Conservation (phyloP, 2,113 vertebrate species). For the Pygoscelis adeliae region DNA sequence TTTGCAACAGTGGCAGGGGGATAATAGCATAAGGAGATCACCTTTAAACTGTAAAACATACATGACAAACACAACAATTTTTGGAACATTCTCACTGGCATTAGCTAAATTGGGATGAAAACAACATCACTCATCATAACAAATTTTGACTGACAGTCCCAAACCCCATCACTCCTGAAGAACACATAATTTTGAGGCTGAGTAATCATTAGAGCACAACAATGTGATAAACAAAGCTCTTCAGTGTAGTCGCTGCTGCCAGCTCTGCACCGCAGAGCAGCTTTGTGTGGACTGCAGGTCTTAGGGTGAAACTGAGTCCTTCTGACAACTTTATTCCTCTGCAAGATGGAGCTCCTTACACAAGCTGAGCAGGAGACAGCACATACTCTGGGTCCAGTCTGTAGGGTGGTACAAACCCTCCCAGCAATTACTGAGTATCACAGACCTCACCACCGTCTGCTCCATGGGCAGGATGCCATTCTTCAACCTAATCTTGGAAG, state of each 20-base stretch:
- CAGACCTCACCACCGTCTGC: background rate
- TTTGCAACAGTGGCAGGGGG: background rate
- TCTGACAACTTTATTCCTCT: background rate
- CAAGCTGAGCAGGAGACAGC: background rate
- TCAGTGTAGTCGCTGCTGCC: background rate
- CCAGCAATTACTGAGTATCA: background rate
- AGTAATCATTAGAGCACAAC: slow-evolving; percentile 31
- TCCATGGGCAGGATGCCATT: background rate
- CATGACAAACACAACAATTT: slow-evolving; percentile 23
- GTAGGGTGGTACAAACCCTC: background rate
- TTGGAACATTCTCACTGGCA: slow-evolving; percentile 18
- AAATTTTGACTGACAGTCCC: slow-evolving; percentile 54
- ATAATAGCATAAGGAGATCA: slow-evolving; percentile 1
- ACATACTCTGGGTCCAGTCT: background rate
- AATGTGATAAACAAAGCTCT: slow-evolving; percentile 40
- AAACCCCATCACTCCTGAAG: background rate
- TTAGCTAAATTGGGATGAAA: slow-evolving; percentile 25
- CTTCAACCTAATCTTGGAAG: background rate
- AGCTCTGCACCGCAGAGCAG: background rate
- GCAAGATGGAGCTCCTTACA: background rate
- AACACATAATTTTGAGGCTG: slow-evolving; percentile 35
- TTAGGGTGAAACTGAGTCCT: background rate
- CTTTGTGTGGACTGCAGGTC: background rate
- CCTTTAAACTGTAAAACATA: slow-evolving; percentile 16
- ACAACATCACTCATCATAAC: background rate